Conservation (phyloP, 23 tunicate genomes). For the Trididemnum nubilum region DNA sequence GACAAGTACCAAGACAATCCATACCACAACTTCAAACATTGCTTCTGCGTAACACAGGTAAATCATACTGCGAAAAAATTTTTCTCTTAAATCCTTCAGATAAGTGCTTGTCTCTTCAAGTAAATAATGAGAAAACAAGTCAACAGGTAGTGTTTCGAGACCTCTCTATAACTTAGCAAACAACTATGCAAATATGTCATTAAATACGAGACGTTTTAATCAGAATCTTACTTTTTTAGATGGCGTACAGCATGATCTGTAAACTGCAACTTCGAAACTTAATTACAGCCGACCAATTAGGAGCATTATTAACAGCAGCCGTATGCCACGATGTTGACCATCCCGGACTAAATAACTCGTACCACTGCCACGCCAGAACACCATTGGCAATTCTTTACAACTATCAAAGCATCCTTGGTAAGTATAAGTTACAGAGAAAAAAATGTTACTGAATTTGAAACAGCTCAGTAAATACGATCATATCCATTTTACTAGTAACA, state of each 20-base stretch:
- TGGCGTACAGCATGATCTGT: constrained; percentile 91
- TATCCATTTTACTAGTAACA: too few species aligned
- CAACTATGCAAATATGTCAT: too few species aligned
- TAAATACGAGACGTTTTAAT: too few species aligned
- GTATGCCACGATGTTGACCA: constrained; percentile 96
- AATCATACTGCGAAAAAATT: too few species aligned
- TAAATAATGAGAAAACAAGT: too few species aligned
- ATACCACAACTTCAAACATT: constrained; percentile 95
- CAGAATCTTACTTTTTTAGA: constrained; percentile 54
- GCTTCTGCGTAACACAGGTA: constrained; percentile 97
- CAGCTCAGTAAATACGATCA: too few species aligned
- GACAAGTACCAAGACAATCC: constrained; percentile 93
- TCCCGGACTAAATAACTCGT: constrained; percentile 91
- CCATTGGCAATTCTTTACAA: constrained; percentile 89
- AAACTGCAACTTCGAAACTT: constrained; percentile 51
- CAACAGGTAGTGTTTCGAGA: not conserved
- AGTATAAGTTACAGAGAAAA: too few species aligned
- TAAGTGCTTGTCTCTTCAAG: too few species aligned
- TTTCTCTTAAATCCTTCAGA: too few species aligned
- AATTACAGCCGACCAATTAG: constrained; percentile 67
- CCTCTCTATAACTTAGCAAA: too few species aligned
- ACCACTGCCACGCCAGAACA: constrained; percentile 79
- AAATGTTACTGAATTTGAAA: not conserved
- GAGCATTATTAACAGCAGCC: constrained; percentile 81
- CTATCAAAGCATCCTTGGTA: constrained; percentile 87